These are phyloP conservation scores for Neosilurus hyrtlii DNA, from an alignment of 2,797 vertebrate genomes.

Conservation along the genomic window DNA sequence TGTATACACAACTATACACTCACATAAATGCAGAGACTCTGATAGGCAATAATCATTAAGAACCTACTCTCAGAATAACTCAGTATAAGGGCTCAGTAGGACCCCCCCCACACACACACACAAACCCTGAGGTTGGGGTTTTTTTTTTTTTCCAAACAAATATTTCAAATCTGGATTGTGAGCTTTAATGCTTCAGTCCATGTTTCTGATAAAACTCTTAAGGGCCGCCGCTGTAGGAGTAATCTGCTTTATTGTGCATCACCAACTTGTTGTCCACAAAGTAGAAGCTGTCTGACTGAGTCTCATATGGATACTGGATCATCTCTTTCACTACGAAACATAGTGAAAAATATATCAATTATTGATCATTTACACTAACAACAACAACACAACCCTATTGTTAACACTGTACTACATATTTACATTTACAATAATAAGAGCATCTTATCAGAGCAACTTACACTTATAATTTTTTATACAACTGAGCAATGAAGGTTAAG, in stretches of 20 bases:
- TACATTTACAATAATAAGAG: no score
- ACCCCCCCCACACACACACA: constrained; percentile 15
- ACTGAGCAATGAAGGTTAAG: no score
- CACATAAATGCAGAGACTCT: constrained; percentile 22
- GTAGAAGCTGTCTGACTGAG: constrained; percentile 99
- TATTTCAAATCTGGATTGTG: constrained; percentile 28
- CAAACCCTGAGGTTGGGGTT: constrained; percentile 55
- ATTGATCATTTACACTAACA: background rate
- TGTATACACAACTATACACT: constrained; percentile 28
- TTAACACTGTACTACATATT: no score
- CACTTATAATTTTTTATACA: no score
- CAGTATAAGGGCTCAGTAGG: constrained; percentile 4
- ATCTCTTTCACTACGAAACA: constrained; percentile 85
- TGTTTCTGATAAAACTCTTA: constrained; percentile 67
- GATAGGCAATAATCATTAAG: constrained; percentile 10
- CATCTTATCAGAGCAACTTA: no score
- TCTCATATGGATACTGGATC: constrained; percentile 93
- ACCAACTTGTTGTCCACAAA: constrained; percentile 98
- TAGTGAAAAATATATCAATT: background rate
- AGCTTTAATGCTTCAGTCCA: constrained; percentile 26
- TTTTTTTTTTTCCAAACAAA: constrained; percentile 30
- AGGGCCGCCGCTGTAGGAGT: constrained; percentile 92
- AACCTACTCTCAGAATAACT: constrained; percentile 16
- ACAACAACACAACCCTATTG: background rate
- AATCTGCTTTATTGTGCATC: constrained; percentile 99